These are phyloP conservation scores for Ostrea edulis DNA, from an alignment of 1,140 invertebrate genomes.

Conservation along the genomic window DNA sequence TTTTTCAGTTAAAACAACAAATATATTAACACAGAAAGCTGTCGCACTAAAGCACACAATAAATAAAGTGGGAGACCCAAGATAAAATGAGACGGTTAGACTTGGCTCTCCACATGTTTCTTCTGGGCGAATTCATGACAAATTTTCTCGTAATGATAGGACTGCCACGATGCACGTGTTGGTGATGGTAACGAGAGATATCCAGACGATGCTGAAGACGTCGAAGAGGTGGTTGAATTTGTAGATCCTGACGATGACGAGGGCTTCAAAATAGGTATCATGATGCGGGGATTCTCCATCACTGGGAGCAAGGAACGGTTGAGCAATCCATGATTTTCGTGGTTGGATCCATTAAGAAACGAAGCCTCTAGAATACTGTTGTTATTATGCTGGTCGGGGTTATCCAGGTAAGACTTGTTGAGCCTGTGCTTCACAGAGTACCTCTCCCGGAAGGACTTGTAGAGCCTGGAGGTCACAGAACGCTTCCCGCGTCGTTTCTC, in stretches of 20 bases:
- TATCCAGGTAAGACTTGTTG: conserved; percentile 52
- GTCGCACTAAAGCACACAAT: conserved; percentile 43
- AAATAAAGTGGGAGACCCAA: background rate
- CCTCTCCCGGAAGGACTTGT: conserved; percentile 63
- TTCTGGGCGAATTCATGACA: conserved; percentile 39
- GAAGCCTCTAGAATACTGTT: conserved; percentile 36
- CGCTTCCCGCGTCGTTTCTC: conserved; percentile 44
- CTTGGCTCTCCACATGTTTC: conserved; percentile 44
- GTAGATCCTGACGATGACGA: conserved; percentile 21
- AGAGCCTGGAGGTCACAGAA: conserved; percentile 60
- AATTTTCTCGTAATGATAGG: conserved; percentile 48
- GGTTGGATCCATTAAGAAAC: conserved; percentile 24
- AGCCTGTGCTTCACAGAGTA: conserved; percentile 54
- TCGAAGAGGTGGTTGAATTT: background rate
- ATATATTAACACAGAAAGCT: conserved; percentile 37
- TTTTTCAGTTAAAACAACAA: conserved; percentile 26
- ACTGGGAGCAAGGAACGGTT: background rate
- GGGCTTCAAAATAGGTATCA: background rate
- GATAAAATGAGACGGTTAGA: conserved; percentile 11
- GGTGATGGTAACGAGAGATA: conserved; percentile 23
- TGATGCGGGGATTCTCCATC: background rate
- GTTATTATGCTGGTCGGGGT: conserved; percentile 31
- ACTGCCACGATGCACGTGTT: conserved; percentile 54
- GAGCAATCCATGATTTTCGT: background rate
- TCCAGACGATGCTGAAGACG: background rate